Base-by-base conservation (phyloP, 2,113 vertebrate genomes). In the Hippolais icterina region DNA sequence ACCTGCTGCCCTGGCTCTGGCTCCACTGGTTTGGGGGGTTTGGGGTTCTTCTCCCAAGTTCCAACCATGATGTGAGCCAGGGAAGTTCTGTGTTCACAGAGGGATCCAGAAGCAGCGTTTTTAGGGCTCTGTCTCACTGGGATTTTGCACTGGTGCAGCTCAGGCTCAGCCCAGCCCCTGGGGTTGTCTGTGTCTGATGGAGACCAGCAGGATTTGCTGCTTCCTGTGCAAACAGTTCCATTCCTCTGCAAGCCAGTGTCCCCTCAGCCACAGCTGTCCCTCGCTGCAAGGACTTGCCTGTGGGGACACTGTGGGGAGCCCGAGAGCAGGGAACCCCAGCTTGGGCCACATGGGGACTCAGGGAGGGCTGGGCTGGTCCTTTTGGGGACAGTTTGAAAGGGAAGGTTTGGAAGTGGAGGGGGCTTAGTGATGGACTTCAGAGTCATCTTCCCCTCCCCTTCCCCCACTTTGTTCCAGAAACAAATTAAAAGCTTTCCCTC, bases 401-500 rank as follows among this genome's bases (percentile, higher is more conserved):
- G 23, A 54, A 77, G 29, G 22, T 46, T 70, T 76, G 29, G 47
- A 76, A 16, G 11, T 47, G 10, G 61, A 90, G 23, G 5, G 17
- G 33, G 14, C 29, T 95, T 84, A 65, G 65, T 15, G 49, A n/a
- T 77, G 75, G 71, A 72, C 82, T 95, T 85, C 53, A 64, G 65
- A 77, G 23, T 24, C 9, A 0, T 80, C 75, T 86, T 80, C 75
- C 59, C 53, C 61, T 78, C 81, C 84, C 17, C 88, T 88, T 86
- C 80, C 42, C 22, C 60, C 6, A 3, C 54, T 74, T 74, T 33
- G 50, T 74, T 93, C 94, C 94, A 95, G 79, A 86, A 95, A 80
- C 53, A 89, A 95, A 97, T 97, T 61, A 90, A 81, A 96, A 90
- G 52, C 68, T 96, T 42, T 94, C 54, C 21, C 29, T 90, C 41